phyloP scores from a whole-genome alignment of 2,888 invertebrate genomes.

The Apamea epomidion region DNA sequence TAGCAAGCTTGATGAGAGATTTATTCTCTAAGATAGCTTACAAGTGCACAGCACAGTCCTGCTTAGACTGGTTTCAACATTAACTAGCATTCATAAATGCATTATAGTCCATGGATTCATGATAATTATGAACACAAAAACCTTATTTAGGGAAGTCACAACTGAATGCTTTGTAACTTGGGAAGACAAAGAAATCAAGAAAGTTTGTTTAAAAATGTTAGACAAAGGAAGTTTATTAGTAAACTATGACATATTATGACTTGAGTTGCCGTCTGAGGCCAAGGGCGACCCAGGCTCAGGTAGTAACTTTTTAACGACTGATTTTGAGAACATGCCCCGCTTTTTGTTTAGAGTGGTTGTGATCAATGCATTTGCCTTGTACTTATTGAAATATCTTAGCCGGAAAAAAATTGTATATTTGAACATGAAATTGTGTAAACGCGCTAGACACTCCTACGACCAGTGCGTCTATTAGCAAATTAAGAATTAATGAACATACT shows the following conservation, averaged over 20 bases:
- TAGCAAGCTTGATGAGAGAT: conserved; percentile 40
- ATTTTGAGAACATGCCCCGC: conserved; percentile 49
- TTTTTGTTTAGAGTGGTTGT: conserved; percentile 43
- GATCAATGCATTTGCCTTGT: conserved; percentile 31
- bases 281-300: conserved; percentile 64
- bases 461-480: not conserved
- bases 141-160: conserved; percentile 13
- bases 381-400: conserved; percentile 2
- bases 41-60: conserved; percentile 13
- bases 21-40: conserved; percentile 33
- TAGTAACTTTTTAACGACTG: conserved; percentile 58
- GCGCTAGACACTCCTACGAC: not conserved
- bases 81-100: conserved; percentile 9
- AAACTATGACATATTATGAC: conserved; percentile 57
- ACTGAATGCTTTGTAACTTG: conserved; percentile 7
- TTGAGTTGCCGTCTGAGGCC: conserved; percentile 52
- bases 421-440: not conserved
- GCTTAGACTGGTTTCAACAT: conserved; percentile 15
- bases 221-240: conserved; percentile 45
- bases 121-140: not conserved
- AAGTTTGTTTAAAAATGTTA: conserved; percentile 43
- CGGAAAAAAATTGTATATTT: not conserved
- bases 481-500: not conserved
- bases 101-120: not conserved
- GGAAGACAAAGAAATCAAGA: conserved; percentile 17